Evolutionary conservation across 2,113 vertebrate species (phyloP).

Genomic region (Anoplopoma fimbria): DNA sequence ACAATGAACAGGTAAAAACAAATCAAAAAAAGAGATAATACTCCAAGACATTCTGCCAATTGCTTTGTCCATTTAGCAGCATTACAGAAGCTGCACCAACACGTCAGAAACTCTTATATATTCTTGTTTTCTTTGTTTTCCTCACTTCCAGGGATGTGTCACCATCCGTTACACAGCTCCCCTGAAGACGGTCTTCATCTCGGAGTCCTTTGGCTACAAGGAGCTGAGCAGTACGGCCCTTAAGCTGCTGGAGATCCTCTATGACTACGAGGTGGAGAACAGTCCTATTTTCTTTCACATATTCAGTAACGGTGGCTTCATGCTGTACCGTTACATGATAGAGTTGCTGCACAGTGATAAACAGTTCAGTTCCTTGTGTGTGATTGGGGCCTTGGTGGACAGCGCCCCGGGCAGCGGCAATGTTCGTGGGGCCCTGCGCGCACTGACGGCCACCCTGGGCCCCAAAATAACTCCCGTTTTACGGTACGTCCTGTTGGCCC

Average conservation of each 20-base stretch:
- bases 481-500: slow-evolving; percentile 82
- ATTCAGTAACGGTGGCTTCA: slow-evolving; percentile 95
- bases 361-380: slow-evolving; percentile 85
- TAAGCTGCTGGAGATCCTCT: slow-evolving; percentile 91
- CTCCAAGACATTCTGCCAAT: too few relatives aligned
- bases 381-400: slow-evolving; percentile 92
- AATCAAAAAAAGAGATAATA: too few relatives aligned
- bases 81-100: too few relatives aligned
- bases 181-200: slow-evolving; percentile 92
- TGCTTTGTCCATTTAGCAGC: too few relatives aligned
- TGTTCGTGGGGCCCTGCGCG: slow-evolving; percentile 87
- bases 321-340: slow-evolving; percentile 95
- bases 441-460: slow-evolving; percentile 84
- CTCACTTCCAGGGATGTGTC: slow-evolving; percentile 87
- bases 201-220: slow-evolving; percentile 91
- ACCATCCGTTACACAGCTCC: slow-evolving; percentile 93
- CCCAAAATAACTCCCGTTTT: slow-evolving; percentile 80
- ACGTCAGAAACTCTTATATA: too few relatives aligned
- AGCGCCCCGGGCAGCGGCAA: slow-evolving; percentile 92
- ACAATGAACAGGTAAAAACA: slow-evolving; percentile 88
- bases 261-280: slow-evolving; percentile 90
- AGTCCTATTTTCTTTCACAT: slow-evolving; percentile 93
- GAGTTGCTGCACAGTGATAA: slow-evolving; percentile 86
- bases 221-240: slow-evolving; percentile 88
- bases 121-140: neutral